Evolutionary conservation across 2,797 vertebrate genomes (phyloP).

Genomic region (Trichosurus vulpecula): DNA sequence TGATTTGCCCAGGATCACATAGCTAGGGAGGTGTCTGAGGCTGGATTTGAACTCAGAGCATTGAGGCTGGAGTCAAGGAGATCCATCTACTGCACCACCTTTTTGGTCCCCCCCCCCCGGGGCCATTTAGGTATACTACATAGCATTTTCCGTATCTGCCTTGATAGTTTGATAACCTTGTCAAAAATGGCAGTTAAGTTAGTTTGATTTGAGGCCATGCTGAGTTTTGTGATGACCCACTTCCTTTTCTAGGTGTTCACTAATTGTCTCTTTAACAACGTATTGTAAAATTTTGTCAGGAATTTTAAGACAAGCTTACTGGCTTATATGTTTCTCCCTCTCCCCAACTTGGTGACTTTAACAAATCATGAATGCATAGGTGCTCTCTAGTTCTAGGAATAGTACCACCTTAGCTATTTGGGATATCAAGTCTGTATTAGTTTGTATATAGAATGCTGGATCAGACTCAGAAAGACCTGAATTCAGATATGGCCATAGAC

Average conservation of each 20-base stretch:
- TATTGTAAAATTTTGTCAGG: not conserved
- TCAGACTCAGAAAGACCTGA: not conserved
- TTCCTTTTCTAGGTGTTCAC: not conserved
- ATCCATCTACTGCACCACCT: not conserved
- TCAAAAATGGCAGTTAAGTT: not conserved
- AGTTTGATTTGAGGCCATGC: not conserved
- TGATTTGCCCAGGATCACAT: not conserved
- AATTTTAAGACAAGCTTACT: not conserved
- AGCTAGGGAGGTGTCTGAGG: not conserved
- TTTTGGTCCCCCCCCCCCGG: too few species aligned
- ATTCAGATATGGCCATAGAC: not conserved
- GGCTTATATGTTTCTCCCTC: not conserved
- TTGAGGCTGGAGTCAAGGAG: too few species aligned
- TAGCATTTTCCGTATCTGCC: too few species aligned
- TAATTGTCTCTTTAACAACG: not conserved
- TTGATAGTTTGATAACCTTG: not conserved
- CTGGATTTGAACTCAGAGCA: not conserved
- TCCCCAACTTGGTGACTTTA: not conserved
- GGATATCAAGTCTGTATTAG: not conserved
- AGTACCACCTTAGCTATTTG: not conserved
- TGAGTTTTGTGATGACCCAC: not conserved
- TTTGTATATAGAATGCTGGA: not conserved
- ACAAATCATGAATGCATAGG: not conserved
- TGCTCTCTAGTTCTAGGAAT: not conserved
- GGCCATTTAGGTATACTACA: too few species aligned